phyloP scores from a whole-genome alignment of 1,140 invertebrate genomes.

The Phymorhynchus buccinoides region DNA sequence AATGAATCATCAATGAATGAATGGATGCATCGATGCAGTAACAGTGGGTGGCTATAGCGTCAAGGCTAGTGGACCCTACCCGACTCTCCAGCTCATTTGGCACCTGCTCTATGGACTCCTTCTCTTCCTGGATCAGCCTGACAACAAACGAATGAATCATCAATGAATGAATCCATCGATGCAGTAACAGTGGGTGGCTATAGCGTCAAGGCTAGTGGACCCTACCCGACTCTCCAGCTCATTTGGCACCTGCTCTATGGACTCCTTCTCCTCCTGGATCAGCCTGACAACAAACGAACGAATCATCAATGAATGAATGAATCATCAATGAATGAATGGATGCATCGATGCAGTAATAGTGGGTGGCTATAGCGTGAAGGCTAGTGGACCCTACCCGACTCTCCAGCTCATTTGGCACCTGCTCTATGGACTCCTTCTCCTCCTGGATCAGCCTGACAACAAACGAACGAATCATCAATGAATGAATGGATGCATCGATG shows the following conservation, averaged over 20 bases:
- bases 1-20: too few relatives aligned
- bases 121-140: slow-evolving; percentile 96
- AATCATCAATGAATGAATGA: too few relatives aligned
- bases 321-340: too few relatives aligned
- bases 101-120: slow-evolving; percentile 92
- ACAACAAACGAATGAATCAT: slow-evolving; percentile 9
- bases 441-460: slow-evolving; percentile 88
- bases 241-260: slow-evolving; percentile 92
- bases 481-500: too few relatives aligned
- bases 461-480: too few relatives aligned
- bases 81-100: slow-evolving; percentile 97
- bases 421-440: slow-evolving; percentile 96
- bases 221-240: slow-evolving; percentile 97
- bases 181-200: slow-evolving; percentile 67
- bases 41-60: slow-evolving; percentile 68
- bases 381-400: slow-evolving; percentile 89
- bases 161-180: too few relatives aligned
- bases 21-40: too few relatives aligned
- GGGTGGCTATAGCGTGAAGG: slow-evolving; percentile 67
- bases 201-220: slow-evolving; percentile 76
- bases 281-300: slow-evolving; percentile 74
- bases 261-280: slow-evolving; percentile 99
- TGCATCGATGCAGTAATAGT: too few relatives aligned
- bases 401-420: slow-evolving; percentile 96
- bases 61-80: slow-evolving; percentile 83